Evolutionary conservation across 2,797 vertebrate species (phyloP).

Genomic region (Moxostoma hubbsi): DNA sequence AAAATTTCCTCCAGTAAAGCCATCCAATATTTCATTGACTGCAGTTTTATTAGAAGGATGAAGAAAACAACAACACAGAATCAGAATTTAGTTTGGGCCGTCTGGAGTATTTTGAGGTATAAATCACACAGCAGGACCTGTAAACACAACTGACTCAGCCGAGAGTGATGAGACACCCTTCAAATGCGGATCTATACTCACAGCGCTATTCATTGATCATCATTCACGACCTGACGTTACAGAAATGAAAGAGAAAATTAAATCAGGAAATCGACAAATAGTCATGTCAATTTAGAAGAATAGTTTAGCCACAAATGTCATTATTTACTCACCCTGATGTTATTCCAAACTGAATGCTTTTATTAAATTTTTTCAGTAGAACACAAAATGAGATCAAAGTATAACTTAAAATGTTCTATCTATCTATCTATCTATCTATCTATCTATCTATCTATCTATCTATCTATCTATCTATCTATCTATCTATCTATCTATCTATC

Average conservation of each 20-base stretch:
- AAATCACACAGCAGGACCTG: conserved; percentile 3
- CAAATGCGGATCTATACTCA: not conserved
- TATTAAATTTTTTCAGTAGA: too few relatives aligned
- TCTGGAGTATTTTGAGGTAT: conserved; percentile 13
- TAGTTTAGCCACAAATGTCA: too few relatives aligned
- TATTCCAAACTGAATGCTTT: too few relatives aligned
- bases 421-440: too few relatives aligned
- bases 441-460: too few relatives aligned
- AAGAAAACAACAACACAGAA: not conserved
- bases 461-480: too few relatives aligned
- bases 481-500: too few relatives aligned
- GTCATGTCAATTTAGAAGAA: too few relatives aligned
- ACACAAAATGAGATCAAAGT: too few relatives aligned
- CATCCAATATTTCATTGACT: not conserved
- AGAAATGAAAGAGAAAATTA: not conserved
- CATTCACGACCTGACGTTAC: not conserved
- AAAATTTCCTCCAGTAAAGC: not conserved
- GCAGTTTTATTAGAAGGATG: not conserved
- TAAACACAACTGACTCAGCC: conserved; percentile 19
- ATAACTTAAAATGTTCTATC: too few relatives aligned
- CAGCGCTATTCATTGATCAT: conserved; percentile 3
- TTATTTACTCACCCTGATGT: too few relatives aligned
- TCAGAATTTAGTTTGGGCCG: not conserved
- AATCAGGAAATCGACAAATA: too few relatives aligned
- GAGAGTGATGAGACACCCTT: not conserved